phyloP scores from a whole-genome alignment of 92 coral and sea anemone genomes.

The Phenganax subtilis region DNA sequence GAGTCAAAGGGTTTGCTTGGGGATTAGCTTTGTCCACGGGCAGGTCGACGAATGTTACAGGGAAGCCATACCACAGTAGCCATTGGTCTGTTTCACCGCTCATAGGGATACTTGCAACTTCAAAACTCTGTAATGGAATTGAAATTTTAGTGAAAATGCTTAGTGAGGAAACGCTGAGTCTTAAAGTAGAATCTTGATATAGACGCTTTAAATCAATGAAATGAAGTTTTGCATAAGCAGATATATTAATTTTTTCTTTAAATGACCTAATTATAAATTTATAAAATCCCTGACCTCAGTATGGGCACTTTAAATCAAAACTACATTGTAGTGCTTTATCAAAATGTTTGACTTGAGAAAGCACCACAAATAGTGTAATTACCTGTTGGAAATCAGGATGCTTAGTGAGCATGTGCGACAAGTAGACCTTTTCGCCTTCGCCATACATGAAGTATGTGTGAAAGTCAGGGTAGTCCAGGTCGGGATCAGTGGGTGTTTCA shows the following conservation, averaged over 20 bases:
- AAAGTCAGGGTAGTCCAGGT: constrained; percentile 47
- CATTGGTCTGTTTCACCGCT: constrained; percentile 30
- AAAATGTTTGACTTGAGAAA: not conserved
- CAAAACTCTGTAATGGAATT: constrained; percentile 51
- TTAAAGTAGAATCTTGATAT: not conserved
- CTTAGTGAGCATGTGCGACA: constrained; percentile 63
- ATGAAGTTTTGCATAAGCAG: too few relatives aligned
- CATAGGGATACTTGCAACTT: constrained; percentile 54
- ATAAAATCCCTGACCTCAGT: not conserved
- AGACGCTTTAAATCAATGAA: not conserved
- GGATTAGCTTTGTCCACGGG: constrained; percentile 4
- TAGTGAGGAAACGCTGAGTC: not conserved
- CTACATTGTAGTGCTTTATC: not conserved
- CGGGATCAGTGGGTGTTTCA: constrained; percentile 40
- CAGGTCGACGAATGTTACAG: constrained; percentile 55
- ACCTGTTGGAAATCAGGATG: constrained; percentile 80
- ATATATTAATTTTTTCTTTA: too few relatives aligned
- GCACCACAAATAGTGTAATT: not conserved
- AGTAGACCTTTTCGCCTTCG: constrained; percentile 47
- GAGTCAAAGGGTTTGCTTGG: constrained; percentile 11
- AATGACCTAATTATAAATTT: not conserved
- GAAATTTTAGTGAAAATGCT: not conserved
- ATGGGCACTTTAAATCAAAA: not conserved
- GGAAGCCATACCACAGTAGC: constrained; percentile 64
- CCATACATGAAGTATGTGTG: constrained; percentile 69